These are phyloP conservation scores for Horisme vitalbata DNA, from an alignment of 2,888 invertebrate species.

Conservation along the genomic window DNA sequence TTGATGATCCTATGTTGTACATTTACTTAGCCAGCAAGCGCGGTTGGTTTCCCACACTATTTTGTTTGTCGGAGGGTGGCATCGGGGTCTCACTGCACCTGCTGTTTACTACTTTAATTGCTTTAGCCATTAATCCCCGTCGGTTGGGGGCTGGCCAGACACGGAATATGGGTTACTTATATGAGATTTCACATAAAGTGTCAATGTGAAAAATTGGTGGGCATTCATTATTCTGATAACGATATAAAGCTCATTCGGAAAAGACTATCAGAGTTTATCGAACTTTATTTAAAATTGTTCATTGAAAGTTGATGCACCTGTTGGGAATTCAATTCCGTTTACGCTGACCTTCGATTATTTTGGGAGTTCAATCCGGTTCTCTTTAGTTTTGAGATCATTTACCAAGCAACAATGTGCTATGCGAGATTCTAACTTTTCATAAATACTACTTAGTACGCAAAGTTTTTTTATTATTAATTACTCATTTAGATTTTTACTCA, in stretches of 20 bases:
- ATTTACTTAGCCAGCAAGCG: conserved; percentile 40
- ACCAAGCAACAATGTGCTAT: no score
- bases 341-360: no score
- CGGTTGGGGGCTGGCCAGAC: conserved; percentile 55
- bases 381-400: no score
- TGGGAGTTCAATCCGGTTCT: no score
- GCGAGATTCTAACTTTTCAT: no score
- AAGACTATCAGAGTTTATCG: no score
- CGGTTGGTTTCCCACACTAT: conserved; percentile 63
- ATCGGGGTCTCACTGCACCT: conserved; percentile 62
- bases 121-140: conserved; percentile 72
- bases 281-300: no score
- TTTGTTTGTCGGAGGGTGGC: conserved; percentile 57
- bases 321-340: no score
- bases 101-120: conserved; percentile 78
- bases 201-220: conserved; percentile 42
- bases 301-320: no score
- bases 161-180: conserved; percentile 49
- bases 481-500: no score
- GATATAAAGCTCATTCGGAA: neutral
- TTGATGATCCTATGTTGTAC: conserved; percentile 37
- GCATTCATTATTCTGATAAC: conserved; percentile 21
- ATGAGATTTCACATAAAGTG: conserved; percentile 45
- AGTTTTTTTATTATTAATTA: no score
- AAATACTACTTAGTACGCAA: no score